Conservation (phyloP, 2,113 vertebrate species). For the Zosterops pallidus region DNA sequence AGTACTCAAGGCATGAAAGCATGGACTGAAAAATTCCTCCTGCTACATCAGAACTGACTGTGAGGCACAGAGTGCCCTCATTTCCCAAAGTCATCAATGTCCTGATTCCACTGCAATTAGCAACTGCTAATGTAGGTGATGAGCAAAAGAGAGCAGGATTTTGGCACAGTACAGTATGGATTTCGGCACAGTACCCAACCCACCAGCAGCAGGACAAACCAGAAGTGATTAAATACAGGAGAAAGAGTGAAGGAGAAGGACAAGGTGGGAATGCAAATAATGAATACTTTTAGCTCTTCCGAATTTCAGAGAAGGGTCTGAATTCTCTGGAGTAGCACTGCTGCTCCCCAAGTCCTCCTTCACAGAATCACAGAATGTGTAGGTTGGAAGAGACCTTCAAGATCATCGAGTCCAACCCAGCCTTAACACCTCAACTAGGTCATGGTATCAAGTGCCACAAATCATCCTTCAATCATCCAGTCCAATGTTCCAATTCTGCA, state of each 20-base stretch:
- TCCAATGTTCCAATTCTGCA: not conserved
- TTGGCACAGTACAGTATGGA: not conserved
- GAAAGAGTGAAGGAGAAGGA: not conserved
- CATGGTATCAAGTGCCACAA: not conserved
- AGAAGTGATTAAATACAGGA: not conserved
- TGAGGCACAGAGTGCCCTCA: not conserved
- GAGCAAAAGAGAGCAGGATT: not conserved
- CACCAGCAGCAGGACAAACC: not conserved
- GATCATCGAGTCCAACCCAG: too few species aligned
- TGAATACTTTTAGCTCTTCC: not conserved
- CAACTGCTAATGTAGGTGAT: not conserved
- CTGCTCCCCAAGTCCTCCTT: not conserved
- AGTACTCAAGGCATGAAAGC: not conserved
- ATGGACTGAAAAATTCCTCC: not conserved
- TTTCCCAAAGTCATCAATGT: conserved; percentile 5
- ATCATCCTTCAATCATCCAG: not conserved
- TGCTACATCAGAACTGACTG: not conserved
- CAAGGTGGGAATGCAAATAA: not conserved
- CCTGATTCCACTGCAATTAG: not conserved
- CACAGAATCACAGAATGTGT: too few species aligned
- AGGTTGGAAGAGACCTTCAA: too few species aligned
- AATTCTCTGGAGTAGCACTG: not conserved
- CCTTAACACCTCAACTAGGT: too few species aligned
- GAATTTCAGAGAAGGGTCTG: not conserved
- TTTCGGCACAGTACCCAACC: not conserved